Conservation (phyloP, 1,140 invertebrate genomes). For the Microvelia longipes region DNA sequence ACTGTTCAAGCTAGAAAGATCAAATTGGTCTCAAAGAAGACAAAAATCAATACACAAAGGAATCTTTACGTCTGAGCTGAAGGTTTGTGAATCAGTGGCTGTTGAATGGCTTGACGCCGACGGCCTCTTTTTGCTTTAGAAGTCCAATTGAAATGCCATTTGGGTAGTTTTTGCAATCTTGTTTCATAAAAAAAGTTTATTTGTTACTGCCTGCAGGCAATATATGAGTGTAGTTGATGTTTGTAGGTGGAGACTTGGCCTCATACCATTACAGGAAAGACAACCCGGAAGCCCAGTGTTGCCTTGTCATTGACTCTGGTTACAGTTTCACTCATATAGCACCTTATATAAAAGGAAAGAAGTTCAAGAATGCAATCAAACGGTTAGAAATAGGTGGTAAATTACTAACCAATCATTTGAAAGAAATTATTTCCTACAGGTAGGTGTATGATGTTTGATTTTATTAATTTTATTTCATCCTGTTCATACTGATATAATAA, state of each 20-base stretch:
- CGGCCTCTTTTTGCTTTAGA: no score
- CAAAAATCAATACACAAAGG: no score
- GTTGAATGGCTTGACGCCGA: no score
- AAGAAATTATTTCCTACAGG: slow-evolving; percentile 89
- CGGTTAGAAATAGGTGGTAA: slow-evolving; percentile 95
- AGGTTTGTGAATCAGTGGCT: no score
- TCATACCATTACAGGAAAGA: slow-evolving; percentile 38
- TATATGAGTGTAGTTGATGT: no score
- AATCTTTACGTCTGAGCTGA: no score
- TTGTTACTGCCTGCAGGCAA: no score
- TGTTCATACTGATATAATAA: background rate
- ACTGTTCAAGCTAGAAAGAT: no score
- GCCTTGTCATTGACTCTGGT: slow-evolving; percentile 79
- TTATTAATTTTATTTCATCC: background rate
- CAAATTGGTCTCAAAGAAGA: no score
- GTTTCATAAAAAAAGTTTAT: no score
- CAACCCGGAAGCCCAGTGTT: slow-evolving; percentile 43
- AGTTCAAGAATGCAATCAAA: slow-evolving; percentile 55
- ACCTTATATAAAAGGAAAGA: slow-evolving; percentile 82
- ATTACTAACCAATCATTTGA: slow-evolving; percentile 91
- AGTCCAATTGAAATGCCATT: no score
- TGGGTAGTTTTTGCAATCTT: no score
- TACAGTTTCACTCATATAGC: slow-evolving; percentile 93
- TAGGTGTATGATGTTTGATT: slow-evolving; percentile 15
- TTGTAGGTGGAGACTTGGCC: slow-evolving; percentile 37